Evolutionary conservation across 2,113 vertebrate genomes (phyloP).

Genomic region (Cyphotilapia sp.): DNA sequence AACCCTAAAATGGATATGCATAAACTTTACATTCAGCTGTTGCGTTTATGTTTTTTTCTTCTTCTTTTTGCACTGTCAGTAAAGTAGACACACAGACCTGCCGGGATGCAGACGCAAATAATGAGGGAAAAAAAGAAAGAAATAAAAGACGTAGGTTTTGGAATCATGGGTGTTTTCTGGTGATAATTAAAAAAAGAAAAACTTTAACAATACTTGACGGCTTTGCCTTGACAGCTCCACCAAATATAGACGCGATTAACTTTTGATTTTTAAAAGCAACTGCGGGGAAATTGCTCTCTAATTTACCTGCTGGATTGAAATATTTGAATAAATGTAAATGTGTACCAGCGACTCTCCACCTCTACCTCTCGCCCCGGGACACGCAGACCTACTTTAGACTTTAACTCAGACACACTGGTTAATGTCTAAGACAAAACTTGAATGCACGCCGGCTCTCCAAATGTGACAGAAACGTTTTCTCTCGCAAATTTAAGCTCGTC

Average conservation of each 20-base stretch:
- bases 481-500: conserved; percentile 35
- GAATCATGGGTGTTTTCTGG: background rate
- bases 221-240: background rate
- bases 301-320: background rate
- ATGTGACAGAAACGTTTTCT: conserved; percentile 43
- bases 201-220: background rate
- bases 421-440: conserved; percentile 4
- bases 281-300: background rate
- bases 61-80: background rate
- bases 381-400: background rate
- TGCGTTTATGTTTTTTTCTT: conserved; percentile 14
- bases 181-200: background rate
- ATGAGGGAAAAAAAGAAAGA: background rate
- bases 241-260: background rate
- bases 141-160: background rate
- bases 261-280: background rate
- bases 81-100: conserved; percentile 10
- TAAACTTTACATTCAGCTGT: conserved; percentile 66
- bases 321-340: background rate
- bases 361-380: background rate
- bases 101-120: background rate
- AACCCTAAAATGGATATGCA: conserved; percentile 64
- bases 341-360: background rate
- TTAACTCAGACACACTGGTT: background rate
- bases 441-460: conserved; percentile 13